phyloP scores from a whole-genome alignment of 1,140 invertebrate genomes.

The Dolichoris vasculosae region DNA sequence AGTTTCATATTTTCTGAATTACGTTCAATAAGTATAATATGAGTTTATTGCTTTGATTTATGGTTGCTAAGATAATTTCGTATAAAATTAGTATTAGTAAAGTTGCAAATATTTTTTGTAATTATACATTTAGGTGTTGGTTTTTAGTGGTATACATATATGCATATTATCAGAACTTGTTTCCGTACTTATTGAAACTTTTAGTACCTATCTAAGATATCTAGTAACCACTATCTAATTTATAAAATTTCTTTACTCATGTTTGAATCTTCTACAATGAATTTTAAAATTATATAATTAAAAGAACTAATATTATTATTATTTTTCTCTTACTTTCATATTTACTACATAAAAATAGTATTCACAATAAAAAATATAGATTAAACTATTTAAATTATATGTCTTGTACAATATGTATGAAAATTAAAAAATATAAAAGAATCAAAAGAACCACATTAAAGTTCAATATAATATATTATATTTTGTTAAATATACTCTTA shows the following conservation, averaged over 20 bases:
- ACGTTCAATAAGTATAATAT: not conserved
- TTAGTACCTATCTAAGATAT: not conserved
- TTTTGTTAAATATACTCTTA: too few species aligned
- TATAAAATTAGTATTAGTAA: slow-evolving; percentile 1
- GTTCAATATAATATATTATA: too few species aligned
- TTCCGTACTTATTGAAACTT: not conserved
- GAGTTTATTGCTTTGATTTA: not conserved
- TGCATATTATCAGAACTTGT: not conserved
- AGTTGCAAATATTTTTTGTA: not conserved
- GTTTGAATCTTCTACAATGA: not conserved
- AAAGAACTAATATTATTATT: not conserved
- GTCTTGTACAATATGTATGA: not conserved
- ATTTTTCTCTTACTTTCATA: not conserved
- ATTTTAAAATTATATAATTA: not conserved
- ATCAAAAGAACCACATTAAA: not conserved
- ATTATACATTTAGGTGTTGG: not conserved
- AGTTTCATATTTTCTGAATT: not conserved
- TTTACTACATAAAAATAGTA: not conserved
- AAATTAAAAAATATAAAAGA: not conserved
- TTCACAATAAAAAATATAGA: not conserved
- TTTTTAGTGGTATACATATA: not conserved
- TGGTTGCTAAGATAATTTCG: not conserved
- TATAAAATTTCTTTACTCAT: not conserved
- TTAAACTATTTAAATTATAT: not conserved
- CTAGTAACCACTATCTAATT: not conserved